Evolutionary conservation across 2,888 invertebrate genomes (phyloP), one percentile per base, ranked within the genome.

Genomic region (Gymnocheta viridis): DNA sequence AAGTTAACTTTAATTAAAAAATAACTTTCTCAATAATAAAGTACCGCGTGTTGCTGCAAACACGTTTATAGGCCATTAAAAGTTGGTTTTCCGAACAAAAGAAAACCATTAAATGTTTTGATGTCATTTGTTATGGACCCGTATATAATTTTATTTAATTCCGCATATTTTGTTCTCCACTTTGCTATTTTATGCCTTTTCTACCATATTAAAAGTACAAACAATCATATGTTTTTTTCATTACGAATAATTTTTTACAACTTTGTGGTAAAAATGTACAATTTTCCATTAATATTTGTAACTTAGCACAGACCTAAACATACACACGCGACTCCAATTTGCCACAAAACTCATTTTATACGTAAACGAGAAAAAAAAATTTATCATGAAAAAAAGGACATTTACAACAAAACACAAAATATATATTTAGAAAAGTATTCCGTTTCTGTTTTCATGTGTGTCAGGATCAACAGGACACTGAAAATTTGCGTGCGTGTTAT

Each of bases 401-500:
- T 62, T 38, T 70, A 60, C 69, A 24, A 10, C 9, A 14, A 24
- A 6, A 51, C 54, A 44, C 6, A 38, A 9, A n/a, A 62, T 51
- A 60, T 24, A 44, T 41, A 54, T 69, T 74, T 79, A 58, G 58
- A 70, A 80, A 64, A n/a, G 27, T 56, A 32, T 67, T 69, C 17
- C 51, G 60, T 62, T 69, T 73, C 17, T 58, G 60, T 62, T 69
- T 73, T 70, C 74, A 79, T 67, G 58, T 73, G 62, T 84, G 72
- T 77, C 66, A 70, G 80, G 67, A 77, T 81, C 83, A 84, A 73
- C 76, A 81, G 84, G 81, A 81, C 67, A 72, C 29, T 24, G 6
- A 56, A 54, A 84, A 84, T 70, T 84, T 66, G 62, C 60, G 60
- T 77, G 70, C 47, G 72, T 77, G 56, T 62, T 81, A 62, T 73